phyloP scores from a whole-genome alignment of 2,113 vertebrate genomes.

The Sminthopsis crassicaudata region DNA sequence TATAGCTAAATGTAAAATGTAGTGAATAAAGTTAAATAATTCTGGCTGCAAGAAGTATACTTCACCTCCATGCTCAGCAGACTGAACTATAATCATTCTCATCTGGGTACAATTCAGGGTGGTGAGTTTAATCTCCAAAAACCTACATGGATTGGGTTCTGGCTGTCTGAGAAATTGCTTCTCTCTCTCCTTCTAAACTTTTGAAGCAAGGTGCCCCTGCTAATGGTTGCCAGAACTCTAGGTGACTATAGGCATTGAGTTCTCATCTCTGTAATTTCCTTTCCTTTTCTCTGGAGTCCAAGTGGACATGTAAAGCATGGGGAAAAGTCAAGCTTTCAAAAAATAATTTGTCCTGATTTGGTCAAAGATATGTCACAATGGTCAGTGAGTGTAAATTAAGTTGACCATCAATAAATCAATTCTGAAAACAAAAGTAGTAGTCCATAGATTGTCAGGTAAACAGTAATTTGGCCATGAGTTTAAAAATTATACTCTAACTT shows the following conservation, averaged over 20 bases:
- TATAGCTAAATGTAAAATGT: conserved; percentile 57
- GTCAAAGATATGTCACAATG: conserved; percentile 49
- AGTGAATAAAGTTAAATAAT: conserved; percentile 68
- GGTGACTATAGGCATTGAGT: conserved; percentile 49
- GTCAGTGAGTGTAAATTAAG: conserved; percentile 25
- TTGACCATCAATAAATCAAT: background rate
- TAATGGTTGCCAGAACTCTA: conserved; percentile 75
- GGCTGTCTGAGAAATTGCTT: conserved; percentile 76
- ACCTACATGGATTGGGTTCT: conserved; percentile 71
- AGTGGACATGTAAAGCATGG: conserved; percentile 50
- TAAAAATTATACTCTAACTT: conserved; percentile 30
- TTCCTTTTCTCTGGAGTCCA: conserved; percentile 61
- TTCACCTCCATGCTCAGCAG: conserved; percentile 60
- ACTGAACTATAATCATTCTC: conserved; percentile 72
- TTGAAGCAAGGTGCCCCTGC: conserved; percentile 56
- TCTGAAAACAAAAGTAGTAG: conserved; percentile 22
- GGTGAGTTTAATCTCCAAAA: conserved; percentile 78
- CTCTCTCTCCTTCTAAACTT: conserved; percentile 52
- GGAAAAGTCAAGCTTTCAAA: conserved; percentile 51
- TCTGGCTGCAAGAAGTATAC: conserved; percentile 62
- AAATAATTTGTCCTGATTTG: conserved; percentile 62
- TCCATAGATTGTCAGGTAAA: conserved; percentile 13
- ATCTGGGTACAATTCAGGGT: conserved; percentile 72
- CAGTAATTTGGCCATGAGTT: background rate
- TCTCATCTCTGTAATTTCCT: conserved; percentile 53